phyloP scores from a whole-genome alignment of 2,888 invertebrate genomes.

The Eurytoma adleriae region DNA sequence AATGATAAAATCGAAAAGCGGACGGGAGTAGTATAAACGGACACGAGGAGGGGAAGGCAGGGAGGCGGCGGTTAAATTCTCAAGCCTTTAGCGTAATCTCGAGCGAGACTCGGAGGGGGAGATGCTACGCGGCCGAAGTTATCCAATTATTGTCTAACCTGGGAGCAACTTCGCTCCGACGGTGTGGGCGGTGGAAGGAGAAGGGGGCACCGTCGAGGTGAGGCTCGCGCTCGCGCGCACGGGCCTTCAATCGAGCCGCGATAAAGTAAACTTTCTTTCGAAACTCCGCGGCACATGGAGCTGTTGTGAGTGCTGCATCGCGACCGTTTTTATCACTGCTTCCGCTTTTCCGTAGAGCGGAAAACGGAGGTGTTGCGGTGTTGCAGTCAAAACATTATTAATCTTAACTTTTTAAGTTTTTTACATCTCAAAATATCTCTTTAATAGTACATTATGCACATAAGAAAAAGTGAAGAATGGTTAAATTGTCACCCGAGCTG shows the following conservation, averaged over 20 bases:
- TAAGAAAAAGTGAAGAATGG: too few relatives aligned
- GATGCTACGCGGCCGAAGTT: conserved; percentile 72
- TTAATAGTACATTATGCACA: too few relatives aligned
- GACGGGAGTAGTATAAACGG: conserved; percentile 45
- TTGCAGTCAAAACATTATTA: too few relatives aligned
- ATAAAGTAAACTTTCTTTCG: conserved; percentile 74
- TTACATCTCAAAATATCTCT: too few relatives aligned
- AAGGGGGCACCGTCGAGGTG: conserved; percentile 40
- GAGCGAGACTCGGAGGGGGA: conserved; percentile 59
- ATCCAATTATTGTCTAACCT: conserved; percentile 77
- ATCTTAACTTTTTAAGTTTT: too few relatives aligned
- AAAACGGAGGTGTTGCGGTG: background rate
- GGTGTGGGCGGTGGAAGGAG: conserved; percentile 52
- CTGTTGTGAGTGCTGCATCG: background rate
- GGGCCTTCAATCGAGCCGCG: conserved; percentile 66
- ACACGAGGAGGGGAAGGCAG: background rate
- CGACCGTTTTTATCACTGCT: background rate
- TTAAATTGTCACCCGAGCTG: too few relatives aligned
- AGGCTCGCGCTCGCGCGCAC: conserved; percentile 52
- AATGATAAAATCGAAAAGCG: background rate
- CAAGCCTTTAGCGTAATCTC: conserved; percentile 68
- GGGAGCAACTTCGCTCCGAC: conserved; percentile 69
- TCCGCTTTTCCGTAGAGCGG: conserved; percentile 15
- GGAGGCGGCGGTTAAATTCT: conserved; percentile 59
- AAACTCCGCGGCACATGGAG: conserved; percentile 61